Evolutionary conservation across 2,113 vertebrate genomes (phyloP), one percentile per base, ranked within the genome.

Genomic region (Lampris megalopsis): DNA sequence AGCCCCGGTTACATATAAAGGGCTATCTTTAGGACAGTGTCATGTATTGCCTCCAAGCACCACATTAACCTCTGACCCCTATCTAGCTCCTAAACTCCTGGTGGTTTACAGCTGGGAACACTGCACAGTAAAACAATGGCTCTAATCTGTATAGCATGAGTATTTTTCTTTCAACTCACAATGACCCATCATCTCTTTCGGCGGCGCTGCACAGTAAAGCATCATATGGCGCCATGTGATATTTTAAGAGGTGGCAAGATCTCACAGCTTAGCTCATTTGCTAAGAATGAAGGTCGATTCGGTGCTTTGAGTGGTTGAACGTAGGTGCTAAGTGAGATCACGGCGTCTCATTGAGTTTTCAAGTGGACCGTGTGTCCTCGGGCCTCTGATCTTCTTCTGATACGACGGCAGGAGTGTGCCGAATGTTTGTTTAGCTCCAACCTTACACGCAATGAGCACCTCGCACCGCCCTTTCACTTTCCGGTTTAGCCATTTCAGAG

Each of bases 31-130:
- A 84, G 84, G 81, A 85, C 66, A 61, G 69, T 88, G 77, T 63
- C 77, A 85, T 79, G 75, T 85, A 82, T 84, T 35, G 81, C 80
- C 86, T 85, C 74, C 10, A 24, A 83, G 90, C 90, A 86, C 37
- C 82, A 80, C 66, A 80, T 91, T 88, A 88, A 91, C 88, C 82
- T 75, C 63, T 86, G 84, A 92, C 85, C 87, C 86, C 72, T 64
- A 81, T 82, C 75, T 76, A 84, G 65, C 77, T 77, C 59, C 82
- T 82, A 80, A 77, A 70, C 75, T 86, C 63, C 64, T 81, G 65
- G 70, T 83, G 73, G 61, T 83, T 86, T 84, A 83, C 85, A 86
- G 79, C 84, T 83, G 64, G 63, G 77, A 79, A 58, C 70, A 50
- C 50, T 24, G 41, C 35, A 42, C 68, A 41, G 24, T 68, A 50